phyloP scores from a whole-genome alignment of 2,113 vertebrate genomes.

The Laticauda laticaudata region DNA sequence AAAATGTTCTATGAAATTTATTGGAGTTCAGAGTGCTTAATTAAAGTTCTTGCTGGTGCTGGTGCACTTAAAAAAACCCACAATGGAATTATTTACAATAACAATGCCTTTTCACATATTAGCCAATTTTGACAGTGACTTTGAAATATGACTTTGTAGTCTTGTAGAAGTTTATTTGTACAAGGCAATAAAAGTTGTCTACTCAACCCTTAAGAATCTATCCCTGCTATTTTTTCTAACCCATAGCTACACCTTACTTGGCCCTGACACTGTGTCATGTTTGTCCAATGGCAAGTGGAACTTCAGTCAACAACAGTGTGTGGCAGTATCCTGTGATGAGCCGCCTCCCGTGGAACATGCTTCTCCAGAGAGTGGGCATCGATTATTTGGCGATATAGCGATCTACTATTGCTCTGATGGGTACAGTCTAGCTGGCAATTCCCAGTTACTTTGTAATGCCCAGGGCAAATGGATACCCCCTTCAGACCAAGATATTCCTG shows the following conservation, averaged over 20 bases:
- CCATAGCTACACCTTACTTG: slow-evolving; percentile 87
- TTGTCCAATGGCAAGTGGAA: slow-evolving; percentile 84
- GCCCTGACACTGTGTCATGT: slow-evolving; percentile 84
- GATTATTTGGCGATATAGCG: slow-evolving; percentile 88
- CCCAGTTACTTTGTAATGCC: slow-evolving; percentile 87
- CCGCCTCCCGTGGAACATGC: slow-evolving; percentile 90
- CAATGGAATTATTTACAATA: background rate
- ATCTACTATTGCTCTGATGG: slow-evolving; percentile 94
- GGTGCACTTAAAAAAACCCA: background rate
- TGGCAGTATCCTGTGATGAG: slow-evolving; percentile 90
- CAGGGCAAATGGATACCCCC: slow-evolving; percentile 90
- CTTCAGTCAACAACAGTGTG: slow-evolving; percentile 81
- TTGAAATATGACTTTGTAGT: background rate
- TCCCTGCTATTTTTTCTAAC: slow-evolving; percentile 29
- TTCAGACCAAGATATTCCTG: slow-evolving; percentile 75
- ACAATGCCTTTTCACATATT: too few species aligned
- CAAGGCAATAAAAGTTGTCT: background rate
- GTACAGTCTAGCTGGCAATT: slow-evolving; percentile 81
- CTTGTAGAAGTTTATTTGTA: background rate
- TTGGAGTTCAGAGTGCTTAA: background rate
- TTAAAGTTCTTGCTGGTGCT: background rate
- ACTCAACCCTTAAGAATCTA: slow-evolving; percentile 23
- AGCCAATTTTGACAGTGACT: background rate
- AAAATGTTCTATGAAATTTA: background rate
- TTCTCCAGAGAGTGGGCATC: slow-evolving; percentile 84